Percentiles rank a stretch among this genome's conserved stretches.
Conservation (phyloP, 2,888 invertebrate genomes). For the Harpagoxenus sublaevis region DNA sequence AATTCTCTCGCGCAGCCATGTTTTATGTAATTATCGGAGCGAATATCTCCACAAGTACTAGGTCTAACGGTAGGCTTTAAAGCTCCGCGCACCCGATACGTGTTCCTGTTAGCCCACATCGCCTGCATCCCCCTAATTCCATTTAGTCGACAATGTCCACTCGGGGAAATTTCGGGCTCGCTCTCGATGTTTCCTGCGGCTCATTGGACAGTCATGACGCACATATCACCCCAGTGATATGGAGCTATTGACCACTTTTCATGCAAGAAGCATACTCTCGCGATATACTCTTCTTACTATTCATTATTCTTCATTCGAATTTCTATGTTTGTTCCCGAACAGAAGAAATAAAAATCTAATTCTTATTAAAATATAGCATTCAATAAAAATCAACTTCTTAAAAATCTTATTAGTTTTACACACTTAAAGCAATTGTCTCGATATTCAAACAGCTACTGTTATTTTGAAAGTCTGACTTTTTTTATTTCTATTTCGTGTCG, state of each 20-base stretch:
- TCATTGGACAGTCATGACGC: slow-evolving; percentile 68
- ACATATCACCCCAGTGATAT: slow-evolving; percentile 4
- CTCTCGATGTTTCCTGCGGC: slow-evolving; percentile 55
- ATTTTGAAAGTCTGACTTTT: neutral
- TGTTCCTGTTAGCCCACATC: slow-evolving; percentile 27
- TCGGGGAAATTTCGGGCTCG: slow-evolving; percentile 51
- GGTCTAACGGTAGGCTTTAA: slow-evolving; percentile 30
- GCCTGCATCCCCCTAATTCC: slow-evolving; percentile 58
- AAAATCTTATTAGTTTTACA: neutral
- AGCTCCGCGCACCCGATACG: slow-evolving; percentile 28
- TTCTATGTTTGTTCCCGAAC: neutral
- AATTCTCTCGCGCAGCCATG: neutral
- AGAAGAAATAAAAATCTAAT: neutral
- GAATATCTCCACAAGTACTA: slow-evolving; percentile 10
- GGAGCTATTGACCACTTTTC: slow-evolving; percentile 16
- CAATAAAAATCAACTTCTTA: neutral
- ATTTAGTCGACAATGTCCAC: slow-evolving; percentile 49
- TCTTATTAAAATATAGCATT: neutral
- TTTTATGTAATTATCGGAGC: slow-evolving; percentile 30
- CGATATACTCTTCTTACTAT: neutral
- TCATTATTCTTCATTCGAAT: neutral
- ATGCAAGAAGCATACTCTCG: neutral
- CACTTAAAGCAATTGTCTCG: neutral
- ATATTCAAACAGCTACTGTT: neutral
- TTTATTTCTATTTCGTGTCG: neutral